Evolutionary conservation across 2,888 invertebrate genomes (phyloP).

Genomic region (Timandra comae): DNA sequence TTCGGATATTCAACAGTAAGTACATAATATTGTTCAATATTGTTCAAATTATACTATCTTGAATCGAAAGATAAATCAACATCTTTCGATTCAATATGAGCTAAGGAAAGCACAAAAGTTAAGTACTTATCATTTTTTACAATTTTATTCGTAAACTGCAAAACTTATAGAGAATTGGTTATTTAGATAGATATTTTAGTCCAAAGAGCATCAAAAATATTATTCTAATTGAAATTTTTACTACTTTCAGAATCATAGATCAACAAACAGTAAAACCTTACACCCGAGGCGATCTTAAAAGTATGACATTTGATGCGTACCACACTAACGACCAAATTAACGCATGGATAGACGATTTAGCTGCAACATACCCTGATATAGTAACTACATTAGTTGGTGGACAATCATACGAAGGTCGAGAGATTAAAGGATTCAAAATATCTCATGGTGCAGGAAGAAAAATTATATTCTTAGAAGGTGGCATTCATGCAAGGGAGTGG

Average conservation of each 20-base stretch:
- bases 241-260: conserved; percentile 72
- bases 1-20: conserved; percentile 70
- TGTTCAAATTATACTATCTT: too few relatives aligned
- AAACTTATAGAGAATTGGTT: too few relatives aligned
- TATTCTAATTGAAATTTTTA: too few relatives aligned
- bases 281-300: conserved; percentile 34
- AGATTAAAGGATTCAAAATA: conserved; percentile 66
- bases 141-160: too few relatives aligned
- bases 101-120: too few relatives aligned
- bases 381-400: conserved; percentile 60
- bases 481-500: conserved; percentile 88
- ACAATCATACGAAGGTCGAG: conserved; percentile 57
- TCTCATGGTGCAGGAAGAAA: conserved; percentile 50
- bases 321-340: conserved; percentile 78
- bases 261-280: conserved; percentile 54
- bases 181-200: too few relatives aligned
- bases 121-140: too few relatives aligned
- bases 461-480: conserved; percentile 61
- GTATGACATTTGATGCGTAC: conserved; percentile 77
- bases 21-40: conserved; percentile 17
- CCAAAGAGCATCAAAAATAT: too few relatives aligned
- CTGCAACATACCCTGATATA: conserved; percentile 52
- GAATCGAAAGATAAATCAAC: too few relatives aligned
- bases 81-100: too few relatives aligned
- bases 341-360: conserved; percentile 74